Evolutionary conservation across 2,888 invertebrate species (phyloP).

Genomic region (Platycheirus albimanus): DNA sequence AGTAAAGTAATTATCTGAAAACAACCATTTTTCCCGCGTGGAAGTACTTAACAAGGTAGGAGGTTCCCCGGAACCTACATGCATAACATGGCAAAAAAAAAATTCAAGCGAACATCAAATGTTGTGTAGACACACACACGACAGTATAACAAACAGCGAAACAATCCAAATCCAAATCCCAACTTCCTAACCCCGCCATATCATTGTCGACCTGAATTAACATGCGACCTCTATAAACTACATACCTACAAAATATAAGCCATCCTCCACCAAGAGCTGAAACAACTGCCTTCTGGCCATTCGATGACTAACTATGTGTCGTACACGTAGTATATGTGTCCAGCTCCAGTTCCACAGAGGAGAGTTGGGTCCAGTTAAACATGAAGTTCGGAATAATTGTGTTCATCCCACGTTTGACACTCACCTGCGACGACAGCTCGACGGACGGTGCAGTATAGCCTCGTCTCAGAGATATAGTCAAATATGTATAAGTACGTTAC

Average conservation of each 20-base stretch:
- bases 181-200: slow-evolving; percentile 6
- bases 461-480: slow-evolving; percentile 45
- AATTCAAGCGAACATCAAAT: slow-evolving; percentile 14
- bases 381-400: slow-evolving; percentile 53
- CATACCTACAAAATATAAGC: too few relatives aligned
- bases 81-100: not conserved
- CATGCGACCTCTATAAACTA: slow-evolving; percentile 55
- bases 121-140: slow-evolving; percentile 29
- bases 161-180: slow-evolving; percentile 19
- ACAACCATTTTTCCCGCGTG: slow-evolving; percentile 1
- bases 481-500: not conserved
- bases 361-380: slow-evolving; percentile 40
- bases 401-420: slow-evolving; percentile 64
- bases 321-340: not conserved
- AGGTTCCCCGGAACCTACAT: slow-evolving; percentile 19
- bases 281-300: slow-evolving; percentile 26
- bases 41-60: slow-evolving; percentile 22
- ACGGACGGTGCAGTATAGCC: slow-evolving; percentile 53
- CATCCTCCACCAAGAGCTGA: slow-evolving; percentile 40
- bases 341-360: too few relatives aligned
- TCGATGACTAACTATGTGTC: not conserved
- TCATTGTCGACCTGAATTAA: slow-evolving; percentile 50
- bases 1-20: slow-evolving; percentile 14
- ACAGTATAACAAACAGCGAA: slow-evolving; percentile 42
- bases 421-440: slow-evolving; percentile 60